Percentiles rank a stretch among this genome's conserved stretches.
Evolutionary conservation across 2,113 vertebrate species (phyloP).

Genomic region (mouse (Mus musculus)): GRCm39 chr9:16136001-16136500

Average conservation of each 20-base stretch:
- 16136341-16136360: accelerated
- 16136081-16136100: not conserved
- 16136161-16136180: not conserved
- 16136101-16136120: not conserved
- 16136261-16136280: not conserved
- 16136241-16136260: not conserved
- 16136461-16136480: not conserved
- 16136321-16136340: accelerated
- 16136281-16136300: not conserved
- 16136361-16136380: not conserved
- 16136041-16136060: not conserved
- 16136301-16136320: not conserved
- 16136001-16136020: not conserved
- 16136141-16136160: not conserved
- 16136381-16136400: too few species aligned
- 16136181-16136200: not conserved
- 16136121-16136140: not conserved
- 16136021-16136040: not conserved
- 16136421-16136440: not conserved
- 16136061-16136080: not conserved
- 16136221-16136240: not conserved
- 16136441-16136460: not conserved
- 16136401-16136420: not conserved
- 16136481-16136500: not conserved
- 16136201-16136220: not conserved